Evolutionary conservation across 2,888 invertebrate genomes (phyloP).

Genomic region (Drosophila nigricruria): DNA sequence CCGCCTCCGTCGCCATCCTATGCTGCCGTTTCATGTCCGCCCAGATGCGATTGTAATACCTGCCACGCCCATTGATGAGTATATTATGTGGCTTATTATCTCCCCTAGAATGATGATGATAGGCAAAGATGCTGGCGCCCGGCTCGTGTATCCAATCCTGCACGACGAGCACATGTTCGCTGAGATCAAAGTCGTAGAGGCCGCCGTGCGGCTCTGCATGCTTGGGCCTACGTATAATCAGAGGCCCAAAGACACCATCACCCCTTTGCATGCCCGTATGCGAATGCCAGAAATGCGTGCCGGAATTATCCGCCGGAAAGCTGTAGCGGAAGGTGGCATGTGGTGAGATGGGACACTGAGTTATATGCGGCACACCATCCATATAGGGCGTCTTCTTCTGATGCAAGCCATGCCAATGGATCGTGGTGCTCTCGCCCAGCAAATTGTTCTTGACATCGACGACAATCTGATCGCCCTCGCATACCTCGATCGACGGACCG

Average conservation of each 20-base stretch:
- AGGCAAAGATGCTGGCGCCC: constrained; percentile 90
- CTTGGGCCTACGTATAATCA: constrained; percentile 90
- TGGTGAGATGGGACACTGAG: constrained; percentile 93
- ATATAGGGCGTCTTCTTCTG: constrained; percentile 92
- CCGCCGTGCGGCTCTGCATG: constrained; percentile 88
- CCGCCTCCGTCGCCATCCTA: constrained; percentile 26
- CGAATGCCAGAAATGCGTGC: constrained; percentile 95
- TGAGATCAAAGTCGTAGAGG: constrained; percentile 92
- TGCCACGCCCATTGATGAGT: constrained; percentile 93
- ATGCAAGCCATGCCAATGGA: constrained; percentile 97
- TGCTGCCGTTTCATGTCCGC: constrained; percentile 55
- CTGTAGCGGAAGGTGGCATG: constrained; percentile 91
- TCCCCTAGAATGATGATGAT: constrained; percentile 93
- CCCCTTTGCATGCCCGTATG: constrained; percentile 94
- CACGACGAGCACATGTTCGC: constrained; percentile 90
- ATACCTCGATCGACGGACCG: constrained; percentile 94
- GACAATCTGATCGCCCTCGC: constrained; percentile 92
- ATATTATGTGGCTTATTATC: constrained; percentile 93
- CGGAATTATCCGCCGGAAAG: constrained; percentile 90
- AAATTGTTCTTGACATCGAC: constrained; percentile 93
- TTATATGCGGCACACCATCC: constrained; percentile 95
- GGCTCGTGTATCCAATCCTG: constrained; percentile 93
- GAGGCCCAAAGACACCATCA: constrained; percentile 93
- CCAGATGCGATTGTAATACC: constrained; percentile 84
- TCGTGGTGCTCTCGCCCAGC: constrained; percentile 92